Base-by-base conservation (phyloP, 2,797 vertebrate genomes). In the Gambelia wislizenii region DNA sequence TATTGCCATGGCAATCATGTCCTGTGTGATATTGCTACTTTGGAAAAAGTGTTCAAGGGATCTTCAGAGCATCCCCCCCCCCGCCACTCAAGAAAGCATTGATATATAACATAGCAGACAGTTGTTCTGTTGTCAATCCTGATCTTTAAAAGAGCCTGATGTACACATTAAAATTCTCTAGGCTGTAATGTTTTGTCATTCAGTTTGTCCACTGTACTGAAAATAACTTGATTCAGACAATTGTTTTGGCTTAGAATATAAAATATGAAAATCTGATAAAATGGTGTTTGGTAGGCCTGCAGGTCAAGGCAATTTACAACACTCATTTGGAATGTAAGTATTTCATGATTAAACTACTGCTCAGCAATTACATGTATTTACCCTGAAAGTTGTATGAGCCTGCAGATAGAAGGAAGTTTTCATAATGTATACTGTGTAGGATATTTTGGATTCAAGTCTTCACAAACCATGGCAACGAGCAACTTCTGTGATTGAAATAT, bases 81-180 rank as follows among this genome's bases (percentile, higher is more conserved):
- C n/a, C n/a, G n/a, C n/a, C n/a, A n/a, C n/a, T 59, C 70, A 90
- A 87, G 90, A 78, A 13, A 87, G 61, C 0, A n/a, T 36, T 67
- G 79, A 89, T 72, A 49, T 33, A 16, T n/a, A 87, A 8, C 6
- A 0, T 22, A 79, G 0, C 0, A 81, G 0, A 1, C 42, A 67
- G 80, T 10, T 52, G 6, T 81, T 84, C 42, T 12, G 52, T 87
- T 33, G 1, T 82, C 13, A 42, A 1, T 25, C 4, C 61, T 22
- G 54, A 67, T 89, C 76, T 25, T 64, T 44, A 88, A 91, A 90
- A 74, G 1, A 82, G 0, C 0, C 0, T 74, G 25, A 12, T 33
- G 6, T 2, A 0, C 0, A 56, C 14, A 2, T 69, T 75, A 9
- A 85, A 87, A 14, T 52, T 76, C 56, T 86, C 81, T 47, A 72